Evolutionary conservation across 2,888 invertebrate genomes (phyloP), one percentile per base, ranked within the genome.

Genomic region (Malacosoma neustria): DNA sequence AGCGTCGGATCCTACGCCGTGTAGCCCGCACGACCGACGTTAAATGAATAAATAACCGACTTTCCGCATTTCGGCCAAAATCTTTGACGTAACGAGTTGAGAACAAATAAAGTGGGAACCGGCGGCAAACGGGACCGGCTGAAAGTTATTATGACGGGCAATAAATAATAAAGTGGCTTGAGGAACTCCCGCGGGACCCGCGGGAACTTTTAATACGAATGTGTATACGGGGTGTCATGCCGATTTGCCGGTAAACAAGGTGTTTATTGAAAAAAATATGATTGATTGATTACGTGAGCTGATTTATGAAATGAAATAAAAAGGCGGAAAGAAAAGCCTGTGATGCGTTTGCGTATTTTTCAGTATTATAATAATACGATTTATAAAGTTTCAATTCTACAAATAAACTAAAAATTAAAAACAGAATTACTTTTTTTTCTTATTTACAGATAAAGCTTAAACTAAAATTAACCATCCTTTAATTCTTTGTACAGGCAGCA

Each of bases 21-120:
- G 36, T 31, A 45, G 46, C 50, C n/a, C 45, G 52, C 48, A 46
- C 46, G 45, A 51, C 47, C 54, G 51, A 50, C 57, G 57, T 56
- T 56, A 65, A 71, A 77, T 84, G 77, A 81, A 82, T 84, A 80
- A 79, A 69, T 75, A 75, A 81, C 70, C 59, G 65, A 70, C 70
- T 74, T 77, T 69, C 61, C 55, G 72, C 79, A 77, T 76, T 77
- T 66, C 32, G 52, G 68, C 57, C 64, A 62, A 71, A 81, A 82
- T 82, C 82, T 82, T 76, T 61, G 49, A 40, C 54, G 65, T 72
- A 82, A 81, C 81, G 81, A 79, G 81, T 81, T 79, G 69, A 42
- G 57, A 60, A 80, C 79, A 80, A 81, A 81, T 79, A 77, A 76
- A 74, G 62, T 62, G 53, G 49, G 55, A 53, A 45, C 41, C 46